Conservation (phyloP, 2,797 vertebrate species). For the Brachymystax lenok region DNA sequence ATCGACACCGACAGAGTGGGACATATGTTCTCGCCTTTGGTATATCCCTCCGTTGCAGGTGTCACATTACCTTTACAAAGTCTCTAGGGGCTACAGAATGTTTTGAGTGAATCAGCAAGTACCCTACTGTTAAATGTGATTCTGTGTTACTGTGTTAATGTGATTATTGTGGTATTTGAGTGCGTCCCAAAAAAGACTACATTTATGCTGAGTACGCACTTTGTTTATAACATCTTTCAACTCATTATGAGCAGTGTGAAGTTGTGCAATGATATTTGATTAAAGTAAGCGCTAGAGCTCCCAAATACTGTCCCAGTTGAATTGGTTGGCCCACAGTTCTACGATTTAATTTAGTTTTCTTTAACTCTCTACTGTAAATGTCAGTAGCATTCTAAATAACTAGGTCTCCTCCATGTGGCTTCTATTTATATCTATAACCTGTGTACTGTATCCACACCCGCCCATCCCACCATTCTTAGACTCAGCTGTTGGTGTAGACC, state of each 20-base stretch:
- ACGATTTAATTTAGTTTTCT: background rate
- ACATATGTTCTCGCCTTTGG: conserved; percentile 23
- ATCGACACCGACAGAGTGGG: conserved; percentile 28
- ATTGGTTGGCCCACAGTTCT: background rate
- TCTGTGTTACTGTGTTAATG: background rate
- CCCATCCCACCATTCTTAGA: background rate
- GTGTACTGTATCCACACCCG: background rate
- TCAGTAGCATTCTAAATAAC: conserved; percentile 14
- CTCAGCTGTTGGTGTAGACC: conserved; percentile 14
- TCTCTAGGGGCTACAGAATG: conserved; percentile 11
- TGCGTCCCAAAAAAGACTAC: background rate
- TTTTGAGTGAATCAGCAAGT: conserved; percentile 28
- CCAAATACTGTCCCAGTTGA: background rate
- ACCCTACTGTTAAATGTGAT: background rate
- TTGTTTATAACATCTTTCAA: background rate
- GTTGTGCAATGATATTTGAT: background rate
- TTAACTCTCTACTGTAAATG: conserved; percentile 10
- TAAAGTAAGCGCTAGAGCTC: background rate
- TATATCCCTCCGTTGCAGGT: conserved; percentile 9
- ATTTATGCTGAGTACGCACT: background rate
- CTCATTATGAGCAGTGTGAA: background rate
- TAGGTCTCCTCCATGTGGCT: conserved; percentile 8
- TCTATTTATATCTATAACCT: conserved; percentile 42
- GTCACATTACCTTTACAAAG: conserved; percentile 32
- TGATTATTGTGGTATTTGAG: background rate